Evolutionary conservation across 2,797 vertebrate species (phyloP).

Genomic region (Anomalospiza imberbis): DNA sequence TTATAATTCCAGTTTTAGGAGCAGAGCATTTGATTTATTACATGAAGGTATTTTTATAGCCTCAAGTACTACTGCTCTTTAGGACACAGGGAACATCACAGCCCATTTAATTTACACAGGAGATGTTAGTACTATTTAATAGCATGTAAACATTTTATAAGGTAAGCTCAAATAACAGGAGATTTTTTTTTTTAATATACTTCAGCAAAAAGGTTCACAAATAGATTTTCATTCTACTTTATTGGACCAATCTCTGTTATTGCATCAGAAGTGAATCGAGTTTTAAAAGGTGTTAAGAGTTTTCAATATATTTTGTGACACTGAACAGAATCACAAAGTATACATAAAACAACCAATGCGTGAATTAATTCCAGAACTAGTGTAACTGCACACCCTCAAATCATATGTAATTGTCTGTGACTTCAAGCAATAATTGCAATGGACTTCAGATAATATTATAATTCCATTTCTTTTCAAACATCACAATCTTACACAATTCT

Average conservation of each 20-base stretch:
- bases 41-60: slow-evolving; percentile 71
- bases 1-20: slow-evolving; percentile 73
- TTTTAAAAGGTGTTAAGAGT: slow-evolving; percentile 82
- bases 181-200: slow-evolving; percentile 75
- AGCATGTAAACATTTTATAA: slow-evolving; percentile 82
- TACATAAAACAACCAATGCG: slow-evolving; percentile 59
- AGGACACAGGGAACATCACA: slow-evolving; percentile 69
- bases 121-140: slow-evolving; percentile 78
- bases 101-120: slow-evolving; percentile 75
- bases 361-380: slow-evolving; percentile 74
- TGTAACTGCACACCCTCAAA: slow-evolving; percentile 9
- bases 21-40: slow-evolving; percentile 70
- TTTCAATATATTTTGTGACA: slow-evolving; percentile 78
- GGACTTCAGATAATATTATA: background rate
- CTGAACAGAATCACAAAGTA: slow-evolving; percentile 64
- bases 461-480: background rate
- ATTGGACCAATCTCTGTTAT: slow-evolving; percentile 71
- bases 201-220: slow-evolving; percentile 77
- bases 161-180: slow-evolving; percentile 75
- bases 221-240: slow-evolving; percentile 76
- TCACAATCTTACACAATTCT: background rate
- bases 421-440: background rate
- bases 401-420: slow-evolving; percentile 11
- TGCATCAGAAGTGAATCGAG: slow-evolving; percentile 72
- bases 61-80: slow-evolving; percentile 56